Percentiles rank a stretch among this genome's conserved stretches.
phyloP scores from a whole-genome alignment of 2,113 vertebrate genomes.

The Nycticryphes semicollaris region DNA sequence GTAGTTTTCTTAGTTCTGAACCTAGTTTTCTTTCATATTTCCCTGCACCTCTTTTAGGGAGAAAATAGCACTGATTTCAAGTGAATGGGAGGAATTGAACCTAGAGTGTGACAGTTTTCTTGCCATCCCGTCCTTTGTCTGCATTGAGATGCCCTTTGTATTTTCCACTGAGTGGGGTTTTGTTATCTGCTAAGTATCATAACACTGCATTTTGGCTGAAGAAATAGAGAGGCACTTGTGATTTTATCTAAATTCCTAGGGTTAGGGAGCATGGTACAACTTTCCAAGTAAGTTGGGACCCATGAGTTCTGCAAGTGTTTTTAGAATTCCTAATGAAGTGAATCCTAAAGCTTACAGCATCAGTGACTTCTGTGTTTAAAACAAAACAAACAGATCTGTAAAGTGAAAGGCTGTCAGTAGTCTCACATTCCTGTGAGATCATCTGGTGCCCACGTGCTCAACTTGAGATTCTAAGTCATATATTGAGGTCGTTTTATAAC shows the following conservation, averaged over 20 bases:
- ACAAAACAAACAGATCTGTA: background rate
- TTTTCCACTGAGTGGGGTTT: accelerated
- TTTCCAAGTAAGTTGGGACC: background rate
- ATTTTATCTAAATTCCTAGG: background rate
- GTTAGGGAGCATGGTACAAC: background rate
- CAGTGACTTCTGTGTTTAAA: background rate
- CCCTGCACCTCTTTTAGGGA: background rate
- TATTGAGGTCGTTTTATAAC: background rate
- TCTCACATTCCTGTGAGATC: background rate
- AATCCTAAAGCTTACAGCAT: background rate
- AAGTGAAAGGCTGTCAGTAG: background rate
- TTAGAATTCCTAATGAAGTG: background rate
- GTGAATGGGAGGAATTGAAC: background rate
- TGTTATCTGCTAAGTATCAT: background rate
- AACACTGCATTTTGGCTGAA: background rate
- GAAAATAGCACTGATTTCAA: background rate
- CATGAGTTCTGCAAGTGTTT: background rate
- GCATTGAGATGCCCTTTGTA: background rate
- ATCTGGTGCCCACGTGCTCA: accelerated
- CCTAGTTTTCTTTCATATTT: background rate
- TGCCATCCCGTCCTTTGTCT: background rate
- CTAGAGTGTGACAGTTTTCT: background rate
- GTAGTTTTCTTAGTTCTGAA: background rate
- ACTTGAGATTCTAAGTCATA: background rate
- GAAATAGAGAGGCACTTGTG: background rate